Conservation (phyloP, 2,113 vertebrate genomes). For the Triplophysa tibetana region DNA sequence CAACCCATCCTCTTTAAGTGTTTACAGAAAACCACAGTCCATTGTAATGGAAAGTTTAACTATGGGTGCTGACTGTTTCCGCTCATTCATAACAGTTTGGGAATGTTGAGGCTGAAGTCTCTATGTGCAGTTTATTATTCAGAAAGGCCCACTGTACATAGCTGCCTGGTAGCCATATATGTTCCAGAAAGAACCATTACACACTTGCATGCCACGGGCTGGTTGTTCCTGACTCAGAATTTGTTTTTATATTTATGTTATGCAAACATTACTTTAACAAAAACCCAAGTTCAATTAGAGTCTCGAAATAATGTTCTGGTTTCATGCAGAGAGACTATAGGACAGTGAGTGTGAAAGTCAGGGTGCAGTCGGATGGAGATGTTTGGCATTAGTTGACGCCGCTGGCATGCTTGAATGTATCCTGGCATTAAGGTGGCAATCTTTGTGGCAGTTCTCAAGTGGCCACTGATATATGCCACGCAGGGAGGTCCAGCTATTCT, state of each 20-base stretch:
- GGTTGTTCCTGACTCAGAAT: conserved; percentile 47
- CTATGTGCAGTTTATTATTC: too few species aligned
- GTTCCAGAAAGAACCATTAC: conserved; percentile 29
- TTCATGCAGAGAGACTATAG: conserved; percentile 6
- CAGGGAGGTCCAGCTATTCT: conserved; percentile 35
- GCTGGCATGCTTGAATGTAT: not conserved
- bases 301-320: not conserved
- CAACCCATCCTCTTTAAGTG: not conserved
- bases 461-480: conserved; percentile 21
- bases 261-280: conserved; percentile 34
- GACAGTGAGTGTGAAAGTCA: not conserved
- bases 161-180: conserved; percentile 2
- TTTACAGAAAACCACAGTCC: not conserved
- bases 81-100: conserved; percentile 37
- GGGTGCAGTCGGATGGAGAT: not conserved
- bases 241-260: conserved; percentile 20
- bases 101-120: conserved; percentile 44
- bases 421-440: not conserved
- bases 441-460: conserved; percentile 2
- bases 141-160: conserved; percentile 16
- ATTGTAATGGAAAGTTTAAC: not conserved
- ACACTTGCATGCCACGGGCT: conserved; percentile 22
- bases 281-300: not conserved
- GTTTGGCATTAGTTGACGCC: not conserved
- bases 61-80: conserved; percentile 2